A percentile compares a stretch with the other conserved stretches of the same genome.
Evolutionary conservation across 2,113 vertebrate genomes (phyloP).

Genomic region (Mus spicilegus): DNA sequence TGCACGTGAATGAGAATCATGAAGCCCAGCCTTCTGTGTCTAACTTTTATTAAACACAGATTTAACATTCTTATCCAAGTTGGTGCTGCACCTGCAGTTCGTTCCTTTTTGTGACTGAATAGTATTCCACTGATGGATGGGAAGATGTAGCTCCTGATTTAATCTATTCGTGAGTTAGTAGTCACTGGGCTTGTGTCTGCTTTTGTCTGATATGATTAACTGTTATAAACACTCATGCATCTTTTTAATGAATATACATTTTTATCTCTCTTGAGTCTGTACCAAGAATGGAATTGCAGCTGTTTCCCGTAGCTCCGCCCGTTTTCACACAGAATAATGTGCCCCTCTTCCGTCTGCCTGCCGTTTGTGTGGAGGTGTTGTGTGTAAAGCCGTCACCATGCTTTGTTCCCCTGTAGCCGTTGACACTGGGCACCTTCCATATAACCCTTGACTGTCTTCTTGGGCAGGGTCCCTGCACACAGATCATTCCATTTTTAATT

Average conservation of each 20-base stretch:
- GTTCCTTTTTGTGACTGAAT: background rate
- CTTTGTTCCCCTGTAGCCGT: background rate
- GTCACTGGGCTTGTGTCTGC: background rate
- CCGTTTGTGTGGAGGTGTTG: background rate
- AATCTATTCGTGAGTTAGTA: background rate
- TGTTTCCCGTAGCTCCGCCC: background rate
- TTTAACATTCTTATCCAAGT: background rate
- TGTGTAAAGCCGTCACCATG: background rate
- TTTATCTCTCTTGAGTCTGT: background rate
- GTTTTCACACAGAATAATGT: background rate
- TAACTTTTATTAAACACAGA: background rate
- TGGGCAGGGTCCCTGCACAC: background rate
- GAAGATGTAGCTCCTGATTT: background rate
- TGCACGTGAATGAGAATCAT: background rate
- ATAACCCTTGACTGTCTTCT: background rate
- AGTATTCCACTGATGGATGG: background rate
- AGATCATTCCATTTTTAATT: background rate
- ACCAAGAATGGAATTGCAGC: background rate
- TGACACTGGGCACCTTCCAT: background rate
- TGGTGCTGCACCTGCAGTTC: background rate
- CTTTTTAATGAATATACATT: background rate
- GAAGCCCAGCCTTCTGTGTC: background rate
- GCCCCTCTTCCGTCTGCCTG: background rate
- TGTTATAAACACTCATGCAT: background rate
- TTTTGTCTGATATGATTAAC: background rate